Base-by-base conservation (phyloP, 2,797 vertebrate species). In the Hippocampus kuda region DNA sequence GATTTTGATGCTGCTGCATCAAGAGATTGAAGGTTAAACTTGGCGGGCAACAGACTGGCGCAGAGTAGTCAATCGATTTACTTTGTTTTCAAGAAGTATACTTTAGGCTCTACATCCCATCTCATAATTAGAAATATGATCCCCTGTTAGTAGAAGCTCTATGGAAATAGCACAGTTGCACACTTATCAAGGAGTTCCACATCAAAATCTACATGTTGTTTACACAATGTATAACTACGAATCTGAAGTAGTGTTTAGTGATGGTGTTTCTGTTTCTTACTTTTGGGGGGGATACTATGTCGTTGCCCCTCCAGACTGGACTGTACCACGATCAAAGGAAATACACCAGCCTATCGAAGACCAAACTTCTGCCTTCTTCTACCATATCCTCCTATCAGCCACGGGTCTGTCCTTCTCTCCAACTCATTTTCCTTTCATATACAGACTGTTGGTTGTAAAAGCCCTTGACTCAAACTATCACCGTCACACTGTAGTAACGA, bases 251-350 rank as follows among this genome's bases (percentile, higher is more conserved):
- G 20, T 16, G 30, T 11, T 63, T 1, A 13, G 16, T 63, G 38
- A 63, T 38, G 11, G 22, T 67, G 26, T 49, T 16, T 54, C 54
- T 75, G 41, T 79, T 71, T 65, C 3, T 48, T 65, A 65, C 63
- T 48, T 65, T 77, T 60, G 77, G 76, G 81, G 71, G 79, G 77
- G 70, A 27, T 71, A 56, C 71, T 70, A 56, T 85, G 65, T 80
- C 69, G 22, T 72, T 80, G 44, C 79, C 75, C 63, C 82, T 87
- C 80, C 90, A 99, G 95, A 93, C 91, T 81, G 95, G 95, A 88
- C 88, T 94, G 79, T 97, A 96, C 91, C 93, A 93, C 66, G 94
- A 96, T 91, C 93, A 94, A 83, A 96, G 93, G 91, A 98, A 92
- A 86, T 96, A 95, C 89, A 93, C 83, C 92, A 97, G 93, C 88